Evolutionary conservation across 1,140 invertebrate genomes (phyloP), one percentile per base, ranked within the genome.

Genomic region (Meloidogyne exigua): DNA sequence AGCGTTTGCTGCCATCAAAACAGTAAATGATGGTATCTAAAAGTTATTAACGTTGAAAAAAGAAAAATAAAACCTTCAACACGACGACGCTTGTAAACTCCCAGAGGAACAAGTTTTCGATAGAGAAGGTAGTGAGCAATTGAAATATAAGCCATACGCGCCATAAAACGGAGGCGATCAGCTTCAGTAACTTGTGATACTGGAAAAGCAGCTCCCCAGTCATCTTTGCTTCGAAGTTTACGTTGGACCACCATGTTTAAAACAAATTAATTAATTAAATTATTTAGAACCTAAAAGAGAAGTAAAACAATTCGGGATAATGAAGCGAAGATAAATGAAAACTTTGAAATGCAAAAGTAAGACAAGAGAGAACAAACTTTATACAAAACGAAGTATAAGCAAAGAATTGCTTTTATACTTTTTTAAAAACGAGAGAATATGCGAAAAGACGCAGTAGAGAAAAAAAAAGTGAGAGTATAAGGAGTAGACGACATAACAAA

Each of bases 361-460:
- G 7, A 32, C 2, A 3, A 32, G 28, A 2, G 28, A 32, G 7
- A 32, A 32, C 7, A 3, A 32, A 32, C 2, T 3, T 2, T 32
- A 32, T n/a, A n/a, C n/a, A 32, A 32, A 32, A 32, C 28, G 28
- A 32, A 32, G 28, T 32, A 32, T 32, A 32, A 32, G 36, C 3
- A 32, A 3, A 32, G 2, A 32, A 32, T 7, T 39, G 36, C 36
- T 39, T 39, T 39, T 39, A 39, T 39, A 39, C 0, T 39, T 9
- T 39, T 9, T 39, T 39, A 39, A 39, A 7, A 96, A 90, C 94
- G 93, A 88, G 28, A 32, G 28, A 32, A 7, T 32, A 32, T 32
- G 28, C n/a, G n/a, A n/a, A n/a, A n/a, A n/a, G n/a, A n/a, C n/a
- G n/a, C n/a, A n/a, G n/a, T n/a, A n/a, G n/a, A n/a, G n/a, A n/a